A percentile compares a stretch with the other conserved stretches of the same genome.
Evolutionary conservation across 2,797 vertebrate genomes (phyloP).

Genomic region (Pangasius sanitwongsei): DNA sequence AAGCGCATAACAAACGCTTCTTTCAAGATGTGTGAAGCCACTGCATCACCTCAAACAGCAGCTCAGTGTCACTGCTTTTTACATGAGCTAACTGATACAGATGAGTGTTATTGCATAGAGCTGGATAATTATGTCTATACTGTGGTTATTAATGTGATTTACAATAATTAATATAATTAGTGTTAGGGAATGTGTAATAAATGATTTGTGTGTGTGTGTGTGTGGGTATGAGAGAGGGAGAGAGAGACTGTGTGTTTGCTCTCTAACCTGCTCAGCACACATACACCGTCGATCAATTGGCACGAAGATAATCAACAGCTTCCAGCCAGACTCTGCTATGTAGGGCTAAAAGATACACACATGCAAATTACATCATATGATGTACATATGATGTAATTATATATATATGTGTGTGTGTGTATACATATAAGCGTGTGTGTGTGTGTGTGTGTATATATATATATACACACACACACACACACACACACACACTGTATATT

Average conservation of each 20-base stretch:
- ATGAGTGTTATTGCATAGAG: not conserved
- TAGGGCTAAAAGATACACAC: slow-evolving; percentile 9
- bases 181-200: not conserved
- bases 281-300: slow-evolving; percentile 21
- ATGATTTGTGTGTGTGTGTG: not conserved
- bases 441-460: too few species aligned
- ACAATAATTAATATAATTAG: not conserved
- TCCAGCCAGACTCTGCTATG: slow-evolving; percentile 18
- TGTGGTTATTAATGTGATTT: not conserved
- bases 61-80: not conserved
- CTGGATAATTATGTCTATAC: not conserved
- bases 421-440: too few species aligned
- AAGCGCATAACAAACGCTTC: not conserved
- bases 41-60: not conserved
- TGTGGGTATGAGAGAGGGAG: not conserved
- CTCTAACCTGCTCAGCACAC: slow-evolving; percentile 38
- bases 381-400: too few species aligned
- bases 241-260: not conserved
- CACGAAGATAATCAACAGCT: slow-evolving; percentile 32
- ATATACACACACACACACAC: too few species aligned
- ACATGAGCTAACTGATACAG: not conserved
- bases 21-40: not conserved
- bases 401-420: too few species aligned
- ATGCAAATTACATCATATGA: not conserved
- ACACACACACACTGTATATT: not conserved